Percentiles rank a stretch among this genome's conserved stretches.
Conservation (phyloP, 2,113 vertebrate species). For the Todiramphus saurophagus region DNA sequence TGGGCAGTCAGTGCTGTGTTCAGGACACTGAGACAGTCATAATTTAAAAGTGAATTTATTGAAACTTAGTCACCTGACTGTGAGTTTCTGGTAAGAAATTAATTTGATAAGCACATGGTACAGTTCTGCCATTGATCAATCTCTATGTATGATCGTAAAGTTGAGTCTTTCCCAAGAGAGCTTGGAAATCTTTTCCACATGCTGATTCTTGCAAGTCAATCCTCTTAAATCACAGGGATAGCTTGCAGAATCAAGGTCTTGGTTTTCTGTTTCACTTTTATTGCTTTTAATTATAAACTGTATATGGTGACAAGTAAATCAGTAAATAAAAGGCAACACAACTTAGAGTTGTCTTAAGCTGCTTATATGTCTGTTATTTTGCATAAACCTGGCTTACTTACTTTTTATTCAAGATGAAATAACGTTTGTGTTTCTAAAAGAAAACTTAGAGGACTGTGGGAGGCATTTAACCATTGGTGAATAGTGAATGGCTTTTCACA, state of each 20-base stretch:
- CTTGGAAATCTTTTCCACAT: neutral
- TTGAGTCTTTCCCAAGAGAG: neutral
- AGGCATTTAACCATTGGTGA: neutral
- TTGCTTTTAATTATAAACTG: neutral
- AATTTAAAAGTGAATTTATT: neutral
- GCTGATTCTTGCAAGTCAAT: neutral
- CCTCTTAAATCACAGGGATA: neutral
- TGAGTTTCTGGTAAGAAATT: neutral
- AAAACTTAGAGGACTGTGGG: neutral
- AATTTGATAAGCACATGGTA: rapidly evolving
- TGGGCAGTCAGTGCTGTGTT: neutral
- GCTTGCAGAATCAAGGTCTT: neutral
- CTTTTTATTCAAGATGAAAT: neutral
- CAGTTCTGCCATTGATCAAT: neutral
- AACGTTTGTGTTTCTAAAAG: neutral
- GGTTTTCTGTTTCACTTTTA: neutral
- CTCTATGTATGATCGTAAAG: neutral
- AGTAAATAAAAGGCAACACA: neutral
- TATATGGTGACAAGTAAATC: neutral
- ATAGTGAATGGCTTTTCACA: neutral
- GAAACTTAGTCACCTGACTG: neutral
- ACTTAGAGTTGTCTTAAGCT: neutral
- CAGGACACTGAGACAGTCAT: neutral
- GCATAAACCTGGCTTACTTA: neutral
- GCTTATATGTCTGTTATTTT: neutral